These are phyloP conservation scores for Listronotus bonariensis DNA, from an alignment of 1,140 invertebrate genomes.

Conservation along the genomic window DNA sequence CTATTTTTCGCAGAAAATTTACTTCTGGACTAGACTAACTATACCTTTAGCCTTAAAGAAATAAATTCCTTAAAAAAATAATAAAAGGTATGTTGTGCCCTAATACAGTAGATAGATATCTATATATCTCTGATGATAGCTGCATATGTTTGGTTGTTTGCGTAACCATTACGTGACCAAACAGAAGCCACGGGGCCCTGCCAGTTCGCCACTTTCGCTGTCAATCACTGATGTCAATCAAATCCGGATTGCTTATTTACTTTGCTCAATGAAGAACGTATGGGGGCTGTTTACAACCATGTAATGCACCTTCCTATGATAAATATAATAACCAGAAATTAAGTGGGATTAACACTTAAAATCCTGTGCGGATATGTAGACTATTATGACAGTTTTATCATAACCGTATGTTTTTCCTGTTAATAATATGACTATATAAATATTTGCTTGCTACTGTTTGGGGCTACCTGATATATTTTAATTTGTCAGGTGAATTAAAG, in stretches of 20 bases:
- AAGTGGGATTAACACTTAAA: slow-evolving; percentile 14
- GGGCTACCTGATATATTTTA: too few relatives aligned
- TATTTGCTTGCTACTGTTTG: background rate
- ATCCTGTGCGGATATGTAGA: background rate
- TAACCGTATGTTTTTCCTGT: slow-evolving; percentile 15
- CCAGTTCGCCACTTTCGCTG: slow-evolving; percentile 40
- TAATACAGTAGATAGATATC: too few relatives aligned
- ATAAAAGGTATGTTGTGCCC: too few relatives aligned
- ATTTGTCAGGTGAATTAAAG: too few relatives aligned
- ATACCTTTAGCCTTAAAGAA: too few relatives aligned
- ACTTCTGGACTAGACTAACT: too few relatives aligned
- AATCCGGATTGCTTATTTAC: slow-evolving; percentile 41
- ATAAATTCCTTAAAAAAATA: too few relatives aligned
- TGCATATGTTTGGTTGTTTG: slow-evolving; percentile 44
- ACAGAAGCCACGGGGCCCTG: slow-evolving; percentile 41
- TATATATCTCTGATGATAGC: slow-evolving; percentile 23
- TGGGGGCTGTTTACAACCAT: slow-evolving; percentile 27
- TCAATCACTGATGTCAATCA: slow-evolving; percentile 42
- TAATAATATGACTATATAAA: slow-evolving; percentile 5
- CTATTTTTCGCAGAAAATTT: too few relatives aligned
- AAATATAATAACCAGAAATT: slow-evolving; percentile 19
- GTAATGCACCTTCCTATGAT: slow-evolving; percentile 28
- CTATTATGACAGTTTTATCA: slow-evolving; percentile 14
- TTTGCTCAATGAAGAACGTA: slow-evolving; percentile 32
- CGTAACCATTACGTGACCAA: slow-evolving; percentile 46